phyloP scores from a whole-genome alignment of 2,797 vertebrate genomes.

The Falco berigora region DNA sequence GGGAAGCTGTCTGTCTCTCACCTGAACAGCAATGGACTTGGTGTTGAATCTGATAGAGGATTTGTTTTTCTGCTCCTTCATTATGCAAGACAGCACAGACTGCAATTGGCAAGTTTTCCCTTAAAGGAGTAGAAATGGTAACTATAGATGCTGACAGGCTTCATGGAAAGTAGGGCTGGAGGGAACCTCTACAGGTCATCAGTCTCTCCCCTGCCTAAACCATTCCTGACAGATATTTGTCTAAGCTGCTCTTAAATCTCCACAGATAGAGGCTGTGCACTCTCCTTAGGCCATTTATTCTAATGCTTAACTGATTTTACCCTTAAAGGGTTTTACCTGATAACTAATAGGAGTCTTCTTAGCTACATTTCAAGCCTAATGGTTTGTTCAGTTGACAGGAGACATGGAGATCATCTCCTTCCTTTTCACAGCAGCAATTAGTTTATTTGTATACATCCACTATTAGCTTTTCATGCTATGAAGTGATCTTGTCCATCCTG shows the following conservation, averaged over 20 bases:
- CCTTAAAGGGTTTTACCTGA: background rate
- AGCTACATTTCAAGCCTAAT: background rate
- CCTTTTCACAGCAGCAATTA: background rate
- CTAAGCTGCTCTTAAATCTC: background rate
- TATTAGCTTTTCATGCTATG: background rate
- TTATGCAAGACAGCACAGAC: background rate
- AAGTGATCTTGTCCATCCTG: background rate
- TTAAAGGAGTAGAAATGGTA: background rate
- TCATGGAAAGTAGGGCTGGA: background rate
- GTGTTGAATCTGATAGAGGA: background rate
- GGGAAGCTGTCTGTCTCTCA: background rate
- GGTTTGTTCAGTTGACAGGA: background rate
- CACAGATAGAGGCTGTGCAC: background rate
- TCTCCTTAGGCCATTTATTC: background rate
- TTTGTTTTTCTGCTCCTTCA: background rate
- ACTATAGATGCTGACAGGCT: background rate
- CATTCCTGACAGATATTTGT: background rate
- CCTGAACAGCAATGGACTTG: background rate
- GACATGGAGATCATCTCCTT: background rate
- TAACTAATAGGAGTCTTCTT: background rate
- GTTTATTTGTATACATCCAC: background rate
- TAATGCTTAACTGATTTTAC: background rate
- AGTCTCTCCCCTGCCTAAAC: background rate
- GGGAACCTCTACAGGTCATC: background rate
- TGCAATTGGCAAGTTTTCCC: background rate